Evolutionary conservation across 2,113 vertebrate species (phyloP).

Genomic region (Passer domesticus): DNA sequence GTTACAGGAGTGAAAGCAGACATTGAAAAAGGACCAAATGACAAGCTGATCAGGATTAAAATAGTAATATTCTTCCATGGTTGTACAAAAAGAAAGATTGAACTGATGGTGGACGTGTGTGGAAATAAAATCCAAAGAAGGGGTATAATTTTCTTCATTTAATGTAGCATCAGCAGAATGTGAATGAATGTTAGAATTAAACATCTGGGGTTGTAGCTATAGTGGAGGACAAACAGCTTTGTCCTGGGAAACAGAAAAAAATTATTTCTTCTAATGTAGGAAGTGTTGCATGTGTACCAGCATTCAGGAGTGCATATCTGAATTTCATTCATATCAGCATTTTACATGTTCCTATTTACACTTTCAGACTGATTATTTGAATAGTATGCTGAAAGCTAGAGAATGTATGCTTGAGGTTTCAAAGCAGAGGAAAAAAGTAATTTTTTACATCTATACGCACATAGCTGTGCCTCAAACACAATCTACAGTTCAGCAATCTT

Average conservation of each 20-base stretch:
- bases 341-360: neutral
- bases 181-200: constrained; percentile 55
- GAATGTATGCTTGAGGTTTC: constrained; percentile 15
- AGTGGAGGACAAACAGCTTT: constrained; percentile 11
- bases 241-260: constrained; percentile 27
- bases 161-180: constrained; percentile 43
- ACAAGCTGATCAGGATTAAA: constrained; percentile 36
- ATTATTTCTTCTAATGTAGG: neutral
- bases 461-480: neutral
- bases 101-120: constrained; percentile 1
- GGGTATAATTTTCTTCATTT: constrained; percentile 16
- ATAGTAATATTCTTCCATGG: neutral
- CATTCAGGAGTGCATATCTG: constrained; percentile 40
- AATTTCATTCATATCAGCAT: constrained; percentile 14
- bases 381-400: neutral
- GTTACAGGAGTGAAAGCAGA: constrained; percentile 25
- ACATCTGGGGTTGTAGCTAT: neutral
- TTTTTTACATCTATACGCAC: neutral
- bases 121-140: constrained; percentile 58
- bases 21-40: constrained; percentile 65
- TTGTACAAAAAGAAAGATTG: neutral
- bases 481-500: neutral
- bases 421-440: neutral
- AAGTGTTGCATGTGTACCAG: constrained; percentile 58
- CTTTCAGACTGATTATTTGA: constrained; percentile 19